Evolutionary conservation across 2,797 vertebrate species (phyloP).

Genomic region (Thaleichthys pacificus): DNA sequence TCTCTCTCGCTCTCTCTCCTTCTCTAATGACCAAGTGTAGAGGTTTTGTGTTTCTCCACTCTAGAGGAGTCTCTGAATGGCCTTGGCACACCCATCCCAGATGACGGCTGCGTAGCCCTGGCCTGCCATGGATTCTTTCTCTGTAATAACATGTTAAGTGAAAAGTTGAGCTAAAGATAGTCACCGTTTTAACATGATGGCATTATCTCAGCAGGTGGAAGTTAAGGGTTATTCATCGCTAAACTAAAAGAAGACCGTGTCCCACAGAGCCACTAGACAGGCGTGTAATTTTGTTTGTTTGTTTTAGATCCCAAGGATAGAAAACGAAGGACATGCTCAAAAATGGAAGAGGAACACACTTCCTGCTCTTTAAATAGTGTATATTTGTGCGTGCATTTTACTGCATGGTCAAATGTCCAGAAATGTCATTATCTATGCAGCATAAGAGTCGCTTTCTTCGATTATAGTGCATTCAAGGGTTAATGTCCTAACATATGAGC

Average conservation of each 20-base stretch:
- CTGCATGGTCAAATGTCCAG: not conserved
- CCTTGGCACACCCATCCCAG: constrained; percentile 33
- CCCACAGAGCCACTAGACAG: too few species aligned
- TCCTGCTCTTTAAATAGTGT: too few species aligned
- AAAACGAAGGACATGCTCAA: too few species aligned
- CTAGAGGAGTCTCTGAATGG: constrained; percentile 35
- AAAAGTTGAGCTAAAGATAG: constrained; percentile 43
- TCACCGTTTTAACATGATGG: constrained; percentile 3
- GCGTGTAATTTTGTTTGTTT: too few species aligned
- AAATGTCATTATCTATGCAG: not conserved
- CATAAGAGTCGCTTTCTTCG: constrained; percentile 25
- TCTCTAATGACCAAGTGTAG: constrained; percentile 39
- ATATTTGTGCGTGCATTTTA: constrained; percentile 6
- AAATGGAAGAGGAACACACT: too few species aligned
- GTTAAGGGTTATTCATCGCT: too few species aligned
- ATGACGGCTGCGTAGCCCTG: constrained; percentile 30
- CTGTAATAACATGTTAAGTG: constrained; percentile 44
- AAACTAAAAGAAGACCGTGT: too few species aligned
- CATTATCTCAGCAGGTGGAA: constrained; percentile 10
- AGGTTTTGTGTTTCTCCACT: constrained; percentile 48
- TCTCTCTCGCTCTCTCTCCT: constrained; percentile 19
- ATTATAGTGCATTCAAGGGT: constrained; percentile 10
- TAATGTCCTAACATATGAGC: not conserved
- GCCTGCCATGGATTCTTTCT: constrained; percentile 9
- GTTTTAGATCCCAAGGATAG: too few species aligned